Conservation (phyloP, 1,140 invertebrate genomes). For the Pogonognathellus flavescens region DNA sequence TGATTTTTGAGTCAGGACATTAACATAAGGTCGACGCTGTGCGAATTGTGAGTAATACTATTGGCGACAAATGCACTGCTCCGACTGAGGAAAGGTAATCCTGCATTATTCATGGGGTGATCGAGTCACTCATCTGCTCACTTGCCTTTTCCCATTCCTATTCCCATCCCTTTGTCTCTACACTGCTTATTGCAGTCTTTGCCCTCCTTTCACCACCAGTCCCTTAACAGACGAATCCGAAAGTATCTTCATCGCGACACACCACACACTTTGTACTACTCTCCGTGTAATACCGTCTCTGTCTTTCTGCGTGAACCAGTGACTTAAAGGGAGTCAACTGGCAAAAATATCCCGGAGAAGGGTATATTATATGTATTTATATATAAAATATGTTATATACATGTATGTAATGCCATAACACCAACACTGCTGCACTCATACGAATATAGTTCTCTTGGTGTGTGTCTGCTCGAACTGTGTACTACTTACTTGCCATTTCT, state of each 20-base stretch:
- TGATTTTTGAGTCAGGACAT: conserved; percentile 39
- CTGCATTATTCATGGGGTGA: conserved; percentile 62
- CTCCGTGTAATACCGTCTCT: too few species aligned
- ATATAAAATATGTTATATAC: too few species aligned
- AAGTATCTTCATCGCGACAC: background rate
- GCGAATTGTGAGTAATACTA: conserved; percentile 34
- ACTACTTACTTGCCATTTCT: background rate
- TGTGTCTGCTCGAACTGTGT: too few species aligned
- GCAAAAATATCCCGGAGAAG: too few species aligned
- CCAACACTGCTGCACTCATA: too few species aligned
- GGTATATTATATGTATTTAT: too few species aligned
- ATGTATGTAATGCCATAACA: too few species aligned
- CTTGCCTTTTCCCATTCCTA: conserved; percentile 48
- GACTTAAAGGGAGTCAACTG: too few species aligned
- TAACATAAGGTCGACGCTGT: conserved; percentile 47
- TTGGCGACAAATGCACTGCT: conserved; percentile 13
- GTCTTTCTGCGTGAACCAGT: too few species aligned
- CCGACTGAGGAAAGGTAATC: conserved; percentile 44
- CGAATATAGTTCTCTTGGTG: too few species aligned
- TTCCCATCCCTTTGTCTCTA: conserved; percentile 45
- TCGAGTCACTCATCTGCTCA: conserved; percentile 63
- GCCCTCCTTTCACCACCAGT: background rate
- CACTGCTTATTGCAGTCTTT: background rate
- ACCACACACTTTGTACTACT: background rate
- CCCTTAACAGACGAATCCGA: background rate